Evolutionary conservation across 92 coral and sea anemone genomes (phyloP), one percentile per base, ranked within the genome.

Genomic region (Montipora capitata): DNA sequence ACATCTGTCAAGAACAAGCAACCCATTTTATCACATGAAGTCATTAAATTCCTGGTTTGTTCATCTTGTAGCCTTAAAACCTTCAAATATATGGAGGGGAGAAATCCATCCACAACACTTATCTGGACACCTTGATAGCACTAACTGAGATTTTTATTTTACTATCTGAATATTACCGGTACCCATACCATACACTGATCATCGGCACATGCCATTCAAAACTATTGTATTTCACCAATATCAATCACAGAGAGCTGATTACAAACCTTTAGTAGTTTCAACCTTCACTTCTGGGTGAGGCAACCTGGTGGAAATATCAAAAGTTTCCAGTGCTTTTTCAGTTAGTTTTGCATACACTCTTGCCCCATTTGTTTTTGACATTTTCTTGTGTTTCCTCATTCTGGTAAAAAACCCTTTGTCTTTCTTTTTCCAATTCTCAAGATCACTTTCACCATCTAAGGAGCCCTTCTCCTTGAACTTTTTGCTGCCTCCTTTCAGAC

Each of bases 221-320:
- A 64, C 35, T 27, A 48, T 48, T 14, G 15, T 12, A 27, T 27
- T 27, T 27, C 35, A 27, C 35, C 35, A 27, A 27, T 27, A 27
- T 27, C 38, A 16, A 72, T 12, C 54, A 72, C 12, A 7, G 77
- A 43, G 15, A 13, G 27, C 10, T 72, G 16, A 70, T 38, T 39
- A 74, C 88, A 65, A 42, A 98, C 99, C 99, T 98, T 96, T 98
- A 1, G 99, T 94, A 7, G 98, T 98, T 88, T 93, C 94, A 84
- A 92, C 98, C 3, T 88, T 92, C 2, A 87, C 90, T 59, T 94
- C 95, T 13, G 83, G 89, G 39, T 81, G 85, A 12, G 95, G 91
- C 16, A 96, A 72, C 14, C 91, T 89, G 15, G 76, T 88, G 70
- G 90, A 38, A 64, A 84, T 91, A 41, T 85, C 92, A 72, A 89